phyloP scores from a whole-genome alignment of 2,797 vertebrate genomes.

The Acrossocheilus fasciatus region DNA sequence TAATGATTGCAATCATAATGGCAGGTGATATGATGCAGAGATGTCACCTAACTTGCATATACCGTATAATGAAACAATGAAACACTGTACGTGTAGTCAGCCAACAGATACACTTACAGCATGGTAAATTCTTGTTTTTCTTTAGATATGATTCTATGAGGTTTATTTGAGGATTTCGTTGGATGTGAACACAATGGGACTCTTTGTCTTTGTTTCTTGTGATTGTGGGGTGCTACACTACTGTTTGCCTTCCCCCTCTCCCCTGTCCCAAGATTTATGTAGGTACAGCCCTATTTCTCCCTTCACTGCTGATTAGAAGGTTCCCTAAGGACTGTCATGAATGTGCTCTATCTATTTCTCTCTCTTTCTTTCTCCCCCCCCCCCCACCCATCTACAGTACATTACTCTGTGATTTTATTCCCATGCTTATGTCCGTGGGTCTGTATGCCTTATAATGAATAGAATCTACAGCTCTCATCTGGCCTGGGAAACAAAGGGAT shows the following conservation, averaged over 20 bases:
- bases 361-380: slow-evolving; percentile 8
- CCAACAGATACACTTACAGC: neutral
- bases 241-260: slow-evolving; percentile 17
- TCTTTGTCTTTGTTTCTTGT: slow-evolving; percentile 45
- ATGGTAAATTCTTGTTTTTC: neutral
- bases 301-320: slow-evolving; percentile 40
- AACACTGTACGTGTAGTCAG: neutral
- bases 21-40: neutral
- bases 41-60: neutral
- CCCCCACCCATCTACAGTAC: slow-evolving; percentile 10
- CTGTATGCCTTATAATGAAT: slow-evolving; percentile 35
- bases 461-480: slow-evolving; percentile 39
- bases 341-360: slow-evolving; percentile 35
- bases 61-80: neutral
- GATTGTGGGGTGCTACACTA: slow-evolving; percentile 23
- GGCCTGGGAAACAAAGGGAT: slow-evolving; percentile 62
- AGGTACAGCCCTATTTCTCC: slow-evolving; percentile 19
- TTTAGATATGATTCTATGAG: neutral
- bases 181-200: slow-evolving; percentile 52
- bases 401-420: slow-evolving; percentile 35
- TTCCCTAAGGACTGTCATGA: slow-evolving; percentile 41
- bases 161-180: slow-evolving; percentile 16
- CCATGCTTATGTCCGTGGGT: slow-evolving; percentile 38
- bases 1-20: neutral
- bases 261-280: slow-evolving; percentile 48